These are phyloP conservation scores for Solenodon paradoxus DNA, from an alignment of 2,113 vertebrate genomes.

Conservation along the genomic window DNA sequence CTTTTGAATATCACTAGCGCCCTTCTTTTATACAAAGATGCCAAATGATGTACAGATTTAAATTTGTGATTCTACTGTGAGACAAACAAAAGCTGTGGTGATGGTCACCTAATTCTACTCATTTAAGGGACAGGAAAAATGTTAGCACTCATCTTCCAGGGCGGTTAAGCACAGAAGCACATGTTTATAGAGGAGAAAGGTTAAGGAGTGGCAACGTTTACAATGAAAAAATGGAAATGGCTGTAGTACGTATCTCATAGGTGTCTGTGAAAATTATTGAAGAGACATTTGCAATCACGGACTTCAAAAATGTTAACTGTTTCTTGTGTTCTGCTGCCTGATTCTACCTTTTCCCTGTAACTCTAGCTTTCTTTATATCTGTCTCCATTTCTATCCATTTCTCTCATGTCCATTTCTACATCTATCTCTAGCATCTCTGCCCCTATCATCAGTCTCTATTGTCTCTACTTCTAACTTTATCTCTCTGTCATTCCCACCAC, in stretches of 20 bases:
- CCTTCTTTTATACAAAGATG: neutral
- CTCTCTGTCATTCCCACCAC: too few species aligned
- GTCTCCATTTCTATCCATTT: neutral
- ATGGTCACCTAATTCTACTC: accelerated
- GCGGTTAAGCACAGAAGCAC: neutral
- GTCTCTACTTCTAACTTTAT: neutral
- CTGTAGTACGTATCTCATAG: accelerated
- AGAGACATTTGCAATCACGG: neutral
- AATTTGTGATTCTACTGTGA: neutral
- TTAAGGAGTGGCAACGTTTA: too few species aligned
- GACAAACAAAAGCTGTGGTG: neutral
- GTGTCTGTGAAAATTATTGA: neutral
- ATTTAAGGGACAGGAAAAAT: neutral
- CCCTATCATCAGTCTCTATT: too few species aligned
- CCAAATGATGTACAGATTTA: neutral
- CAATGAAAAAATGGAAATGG: accelerated
- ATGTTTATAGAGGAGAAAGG: accelerated
- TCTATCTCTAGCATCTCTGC: too few species aligned
- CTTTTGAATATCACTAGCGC: neutral
- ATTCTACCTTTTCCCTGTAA: neutral
- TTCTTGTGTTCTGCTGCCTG: neutral
- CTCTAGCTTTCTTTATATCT: neutral
- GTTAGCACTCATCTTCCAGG: accelerated
- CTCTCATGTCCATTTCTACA: neutral
- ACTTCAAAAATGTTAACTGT: neutral